These are phyloP conservation scores for Theocolax elegans DNA, from an alignment of 1,140 invertebrate genomes.

Conservation along the genomic window DNA sequence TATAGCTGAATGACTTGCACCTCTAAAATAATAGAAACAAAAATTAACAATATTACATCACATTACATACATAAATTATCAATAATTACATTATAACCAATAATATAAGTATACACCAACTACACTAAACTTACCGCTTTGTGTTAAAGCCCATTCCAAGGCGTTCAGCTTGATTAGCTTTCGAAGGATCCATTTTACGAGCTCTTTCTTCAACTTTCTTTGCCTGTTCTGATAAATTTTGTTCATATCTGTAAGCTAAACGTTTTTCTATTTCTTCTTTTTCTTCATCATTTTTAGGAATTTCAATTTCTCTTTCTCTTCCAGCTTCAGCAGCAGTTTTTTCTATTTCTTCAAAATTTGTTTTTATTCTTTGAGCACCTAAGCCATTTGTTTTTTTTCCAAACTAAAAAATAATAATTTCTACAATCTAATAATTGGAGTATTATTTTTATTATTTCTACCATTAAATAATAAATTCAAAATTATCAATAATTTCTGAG, in stretches of 20 bases:
- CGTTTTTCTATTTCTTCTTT: conserved; percentile 74
- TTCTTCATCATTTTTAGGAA: conserved; percentile 60
- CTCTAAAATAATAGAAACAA: conserved; percentile 69
- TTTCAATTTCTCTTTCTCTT: conserved; percentile 74
- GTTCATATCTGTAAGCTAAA: conserved; percentile 79
- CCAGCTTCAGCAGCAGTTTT: conserved; percentile 82
- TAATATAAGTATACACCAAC: background rate
- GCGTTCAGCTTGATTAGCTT: conserved; percentile 89
- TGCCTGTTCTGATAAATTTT: conserved; percentile 83
- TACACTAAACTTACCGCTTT: conserved; percentile 66
- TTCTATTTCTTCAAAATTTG: conserved; percentile 97
- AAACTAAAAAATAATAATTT: conserved; percentile 74
- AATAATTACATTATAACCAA: background rate
- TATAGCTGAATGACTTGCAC: conserved; percentile 91
- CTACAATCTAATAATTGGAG: no score
- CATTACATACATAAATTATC: background rate
- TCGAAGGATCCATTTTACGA: conserved; percentile 83
- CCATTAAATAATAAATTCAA: background rate
- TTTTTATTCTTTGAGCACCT: conserved; percentile 95
- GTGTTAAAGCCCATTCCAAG: conserved; percentile 91
- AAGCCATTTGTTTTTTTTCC: conserved; percentile 87
- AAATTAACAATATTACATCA: conserved; percentile 1
- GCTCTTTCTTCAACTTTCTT: conserved; percentile 84
- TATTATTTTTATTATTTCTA: no score
- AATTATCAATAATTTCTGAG: background rate